Conservation (phyloP, 37 sponge, comb jelly and placozoan genomes). For the Aphrocallistes beatrix region DNA sequence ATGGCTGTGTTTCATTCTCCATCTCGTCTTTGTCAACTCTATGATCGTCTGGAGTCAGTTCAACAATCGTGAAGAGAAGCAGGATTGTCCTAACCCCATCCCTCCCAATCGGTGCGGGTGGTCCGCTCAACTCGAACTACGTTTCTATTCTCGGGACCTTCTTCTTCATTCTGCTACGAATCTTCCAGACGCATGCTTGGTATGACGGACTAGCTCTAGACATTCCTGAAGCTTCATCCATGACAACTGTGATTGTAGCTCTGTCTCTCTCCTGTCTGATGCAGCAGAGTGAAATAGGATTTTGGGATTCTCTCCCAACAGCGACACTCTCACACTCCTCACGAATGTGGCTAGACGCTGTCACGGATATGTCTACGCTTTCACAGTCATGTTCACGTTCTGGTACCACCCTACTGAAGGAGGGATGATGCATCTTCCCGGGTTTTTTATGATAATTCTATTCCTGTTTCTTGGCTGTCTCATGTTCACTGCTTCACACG, state of each 20-base stretch:
- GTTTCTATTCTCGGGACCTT: background rate
- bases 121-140: background rate
- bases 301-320: background rate
- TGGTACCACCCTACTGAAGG: constrained; percentile 14
- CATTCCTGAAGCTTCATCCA: background rate
- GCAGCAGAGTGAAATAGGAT: background rate
- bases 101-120: background rate
- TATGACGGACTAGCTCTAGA: background rate
- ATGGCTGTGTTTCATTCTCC: background rate
- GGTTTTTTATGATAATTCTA: background rate
- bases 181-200: background rate
- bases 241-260: background rate
- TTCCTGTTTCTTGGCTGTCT: background rate
- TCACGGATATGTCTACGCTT: background rate
- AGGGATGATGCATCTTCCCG: background rate
- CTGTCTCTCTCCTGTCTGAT: background rate
- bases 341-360: background rate
- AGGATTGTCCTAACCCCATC: background rate
- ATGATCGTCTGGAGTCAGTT: constrained; percentile 9
- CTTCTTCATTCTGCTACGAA: background rate
- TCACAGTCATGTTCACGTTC: background rate
- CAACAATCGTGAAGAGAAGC: background rate
- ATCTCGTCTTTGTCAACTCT: background rate
- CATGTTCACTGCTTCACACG: background rate
- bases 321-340: background rate